Evolutionary conservation across 2,797 vertebrate species (phyloP).

Genomic region (Chloroceryle amazona): DNA sequence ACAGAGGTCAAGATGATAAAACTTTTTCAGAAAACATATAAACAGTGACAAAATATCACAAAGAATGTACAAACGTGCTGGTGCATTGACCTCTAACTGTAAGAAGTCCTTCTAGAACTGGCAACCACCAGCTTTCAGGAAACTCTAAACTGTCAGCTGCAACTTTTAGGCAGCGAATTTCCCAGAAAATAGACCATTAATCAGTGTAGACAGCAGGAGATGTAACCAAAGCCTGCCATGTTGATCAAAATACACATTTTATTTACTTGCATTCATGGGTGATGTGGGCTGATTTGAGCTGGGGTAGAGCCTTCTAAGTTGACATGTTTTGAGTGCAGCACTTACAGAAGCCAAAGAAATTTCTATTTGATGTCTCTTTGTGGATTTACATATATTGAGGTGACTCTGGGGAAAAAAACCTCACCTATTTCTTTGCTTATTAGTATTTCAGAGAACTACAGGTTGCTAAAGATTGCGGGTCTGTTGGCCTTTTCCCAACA

Average conservation of each 20-base stretch:
- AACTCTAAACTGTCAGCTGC: neutral
- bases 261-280: neutral
- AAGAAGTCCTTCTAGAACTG: neutral
- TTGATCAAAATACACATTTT: conserved; percentile 29
- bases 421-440: neutral
- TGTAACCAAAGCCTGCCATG: neutral
- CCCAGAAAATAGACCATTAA: conserved; percentile 40
- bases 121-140: conserved; percentile 15
- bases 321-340: neutral
- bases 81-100: neutral
- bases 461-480: neutral
- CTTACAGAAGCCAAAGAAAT: neutral
- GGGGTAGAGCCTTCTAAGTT: neutral
- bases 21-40: neutral
- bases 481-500: neutral
- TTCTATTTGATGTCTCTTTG: neutral
- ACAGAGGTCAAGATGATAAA: neutral
- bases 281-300: neutral
- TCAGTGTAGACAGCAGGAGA: conserved; percentile 30
- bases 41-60: neutral
- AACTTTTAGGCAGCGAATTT: conserved; percentile 48
- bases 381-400: neutral
- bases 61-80: neutral
- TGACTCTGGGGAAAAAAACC: neutral
- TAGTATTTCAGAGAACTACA: neutral